These are phyloP conservation scores for Heliconius eleuchia DNA, from an alignment of 1,140 invertebrate genomes.

Conservation along the genomic window DNA sequence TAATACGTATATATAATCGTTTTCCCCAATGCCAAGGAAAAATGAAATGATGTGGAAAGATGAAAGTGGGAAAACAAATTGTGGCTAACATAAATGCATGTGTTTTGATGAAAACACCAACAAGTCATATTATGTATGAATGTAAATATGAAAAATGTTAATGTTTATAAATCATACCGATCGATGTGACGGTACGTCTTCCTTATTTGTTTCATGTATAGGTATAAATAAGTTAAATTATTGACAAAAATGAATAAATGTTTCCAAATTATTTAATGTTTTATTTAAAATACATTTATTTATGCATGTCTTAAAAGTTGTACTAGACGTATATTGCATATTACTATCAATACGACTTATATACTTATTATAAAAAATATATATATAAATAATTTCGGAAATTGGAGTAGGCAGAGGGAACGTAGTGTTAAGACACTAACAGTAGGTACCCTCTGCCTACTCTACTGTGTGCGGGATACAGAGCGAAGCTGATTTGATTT, in stretches of 20 bases:
- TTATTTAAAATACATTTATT: not conserved
- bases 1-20: no score
- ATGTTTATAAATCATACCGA: constrained; percentile 63
- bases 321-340: no score
- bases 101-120: constrained; percentile 15
- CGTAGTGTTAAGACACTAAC: no score
- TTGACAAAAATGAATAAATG: constrained; percentile 78
- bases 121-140: constrained; percentile 52
- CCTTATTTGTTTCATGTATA: constrained; percentile 77
- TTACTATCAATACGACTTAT: no score
- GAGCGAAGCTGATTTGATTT: no score
- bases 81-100: constrained; percentile 16
- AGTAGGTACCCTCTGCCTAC: no score
- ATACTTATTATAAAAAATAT: no score
- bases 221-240: constrained; percentile 76
- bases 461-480: no score
- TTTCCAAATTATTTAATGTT: constrained; percentile 59
- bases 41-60: not conserved
- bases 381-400: no score
- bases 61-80: not conserved
- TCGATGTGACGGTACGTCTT: constrained; percentile 66
- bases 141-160: constrained; percentile 75
- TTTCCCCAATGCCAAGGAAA: not conserved
- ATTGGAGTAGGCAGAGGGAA: no score
- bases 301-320: not conserved